Evolutionary conservation across 2,113 vertebrate species (phyloP), one percentile per base, ranked within the genome.

Genomic region (Oryzias javanicus): DNA sequence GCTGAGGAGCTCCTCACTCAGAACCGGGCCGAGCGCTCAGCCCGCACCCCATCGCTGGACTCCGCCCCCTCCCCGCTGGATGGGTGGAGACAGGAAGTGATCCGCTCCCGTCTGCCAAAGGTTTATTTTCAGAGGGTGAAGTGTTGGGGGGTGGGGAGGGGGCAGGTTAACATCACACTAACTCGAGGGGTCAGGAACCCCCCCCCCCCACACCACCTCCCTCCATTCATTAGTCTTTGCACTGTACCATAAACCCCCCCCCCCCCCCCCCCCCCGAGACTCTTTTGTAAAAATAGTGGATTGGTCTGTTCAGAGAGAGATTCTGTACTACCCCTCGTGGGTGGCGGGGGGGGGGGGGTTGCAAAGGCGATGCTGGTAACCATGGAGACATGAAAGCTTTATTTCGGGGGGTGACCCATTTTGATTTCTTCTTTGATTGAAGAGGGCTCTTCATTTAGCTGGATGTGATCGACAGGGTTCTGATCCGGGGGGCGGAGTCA

Each of bases 161-260:
- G 51, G 3, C 76, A 68, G 57, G 78, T 81, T 83, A 81, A 68
- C 73, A 64, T 86, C 77, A 71, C 41, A 22, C 67, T 82, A 80
- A 84, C 67, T 65, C 56, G 46, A 74, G 42, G 62, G 55, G 79
- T 80, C 79, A 72, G 56, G 46, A 24, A 45, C 55, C 29, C 50
- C n/a, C 50, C 47, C 49, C 15, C 19, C 22, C 44, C 47, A 49
- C n/a, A n/a, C n/a, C n/a, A n/a, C n/a, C n/a, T n/a, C n/a, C n/a
- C n/a, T n/a, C n/a, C n/a, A 25, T 22, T 54, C 48, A 18, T 42
- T 41, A 55, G 22, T 67, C 55, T 40, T 42, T 20, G 24, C 50
- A 51, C 49, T 49, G 45, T 48, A 20, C 3, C 27, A 41, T 14
- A 44, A 12, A 69, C 42, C 40, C 18, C 58, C 48, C 51, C 46